These are phyloP conservation scores for Schizotus pectinicornis DNA, from an alignment of 2,888 invertebrate genomes.

Conservation along the genomic window DNA sequence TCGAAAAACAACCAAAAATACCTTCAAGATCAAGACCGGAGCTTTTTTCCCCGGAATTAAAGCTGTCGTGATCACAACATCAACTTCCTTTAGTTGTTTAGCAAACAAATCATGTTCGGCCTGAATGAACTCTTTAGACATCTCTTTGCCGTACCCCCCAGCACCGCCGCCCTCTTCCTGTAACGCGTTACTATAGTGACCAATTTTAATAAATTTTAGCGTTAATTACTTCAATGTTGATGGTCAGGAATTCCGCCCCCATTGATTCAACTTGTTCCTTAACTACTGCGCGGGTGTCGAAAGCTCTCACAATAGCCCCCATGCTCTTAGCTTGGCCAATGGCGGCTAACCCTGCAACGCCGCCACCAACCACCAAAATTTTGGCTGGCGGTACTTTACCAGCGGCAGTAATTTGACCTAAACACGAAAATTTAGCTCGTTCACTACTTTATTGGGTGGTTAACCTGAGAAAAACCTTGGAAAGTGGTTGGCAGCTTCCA, in stretches of 20 bases:
- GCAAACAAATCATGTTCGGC: constrained; percentile 87
- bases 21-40: constrained; percentile 80
- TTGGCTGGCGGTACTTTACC: constrained; percentile 90
- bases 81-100: constrained; percentile 84
- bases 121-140: constrained; percentile 84
- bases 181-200: constrained; percentile 8
- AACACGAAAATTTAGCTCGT: constrained; percentile 4
- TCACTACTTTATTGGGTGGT: constrained; percentile 11
- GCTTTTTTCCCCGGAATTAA: constrained; percentile 88
- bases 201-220: constrained; percentile 8
- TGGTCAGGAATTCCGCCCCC: constrained; percentile 86
- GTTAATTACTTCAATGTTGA: constrained; percentile 69
- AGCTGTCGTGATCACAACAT: constrained; percentile 88
- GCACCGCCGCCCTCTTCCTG: constrained; percentile 74
- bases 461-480: constrained; percentile 89
- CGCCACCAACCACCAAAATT: constrained; percentile 86
- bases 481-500: constrained; percentile 88
- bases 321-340: constrained; percentile 85
- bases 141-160: constrained; percentile 86
- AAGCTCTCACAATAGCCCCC: constrained; percentile 88
- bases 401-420: constrained; percentile 88
- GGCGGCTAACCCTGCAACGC: constrained; percentile 87
- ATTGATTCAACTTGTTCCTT: constrained; percentile 86
- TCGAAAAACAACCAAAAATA: constrained; percentile 46
- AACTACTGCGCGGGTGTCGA: constrained; percentile 84